Evolutionary conservation across 2,888 invertebrate genomes (phyloP), one percentile per base, ranked within the genome.

Genomic region (Caenorhabditis zanzibari): DNA sequence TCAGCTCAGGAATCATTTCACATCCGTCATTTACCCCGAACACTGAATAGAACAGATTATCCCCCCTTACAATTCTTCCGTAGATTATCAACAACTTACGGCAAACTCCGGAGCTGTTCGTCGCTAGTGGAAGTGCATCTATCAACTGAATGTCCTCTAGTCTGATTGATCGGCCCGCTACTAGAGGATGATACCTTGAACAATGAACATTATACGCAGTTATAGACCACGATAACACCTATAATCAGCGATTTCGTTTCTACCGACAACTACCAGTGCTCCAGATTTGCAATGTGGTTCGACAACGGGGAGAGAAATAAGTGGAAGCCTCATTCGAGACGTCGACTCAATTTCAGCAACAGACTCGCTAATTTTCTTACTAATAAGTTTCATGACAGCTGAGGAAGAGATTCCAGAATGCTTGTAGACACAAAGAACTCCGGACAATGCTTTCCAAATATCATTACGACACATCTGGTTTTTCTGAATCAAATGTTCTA

Each of bases 391-490:
- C 35, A 90, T 87, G 16, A 91, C 41, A 6, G 87, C 83, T 0
- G 79, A 59, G 7, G 90, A 64, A 3, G 91, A 90, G 1, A 90
- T 63, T 52, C 91, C 91, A 9, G 86, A 85, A 24, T 88, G 90
- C 66, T 91, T 91, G 81, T 90, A 91, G 7, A 92, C 83, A 59
- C 91, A 92, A 4, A 91, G 26, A 12, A 89, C 83, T 0, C 91
- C 91, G 22, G 90, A 86, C 28, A 91, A 54, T 5, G 88, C 86
- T 24, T 82, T 76, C 59, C 85, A 82, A 6, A 85, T 35, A 32
- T 76, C 68, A 9, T 35, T 49, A 7, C 49, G 73, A 41, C 66
- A 35, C 81, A 81, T 80, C 26, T 0, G 10, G 26, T 22, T 52
- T 6, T 14, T 26, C 1, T 56, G 0, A n/a, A n/a, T n/a, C n/a